These are phyloP conservation scores for Gambusia yucatana DNA, from an alignment of 2,797 vertebrate genomes.

Conservation along the genomic window DNA sequence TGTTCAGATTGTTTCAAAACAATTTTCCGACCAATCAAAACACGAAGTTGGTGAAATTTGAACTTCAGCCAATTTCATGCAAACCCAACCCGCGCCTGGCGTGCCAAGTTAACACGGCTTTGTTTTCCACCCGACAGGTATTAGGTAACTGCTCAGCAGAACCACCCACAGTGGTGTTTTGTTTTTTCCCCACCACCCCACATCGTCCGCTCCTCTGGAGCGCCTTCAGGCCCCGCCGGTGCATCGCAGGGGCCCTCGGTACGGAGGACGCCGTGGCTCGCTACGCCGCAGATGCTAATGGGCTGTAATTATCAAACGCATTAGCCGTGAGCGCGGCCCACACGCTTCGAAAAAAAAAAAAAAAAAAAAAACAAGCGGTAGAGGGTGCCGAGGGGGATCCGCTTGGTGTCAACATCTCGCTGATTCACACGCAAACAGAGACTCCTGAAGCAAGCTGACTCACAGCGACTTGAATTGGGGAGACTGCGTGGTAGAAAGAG, in stretches of 20 bases:
- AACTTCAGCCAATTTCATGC: conserved; percentile 18
- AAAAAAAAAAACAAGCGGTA: conserved; percentile 33
- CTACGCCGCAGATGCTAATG: conserved; percentile 65
- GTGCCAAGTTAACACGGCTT: conserved; percentile 38
- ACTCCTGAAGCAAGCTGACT: conserved; percentile 45
- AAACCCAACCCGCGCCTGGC: conserved; percentile 10
- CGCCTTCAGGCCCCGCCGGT: conserved; percentile 44
- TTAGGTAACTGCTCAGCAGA: conserved; percentile 61
- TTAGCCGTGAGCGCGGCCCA: conserved; percentile 71
- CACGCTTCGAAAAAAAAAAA: conserved; percentile 51
- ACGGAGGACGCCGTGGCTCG: conserved; percentile 32
- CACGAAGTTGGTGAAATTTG: background rate
- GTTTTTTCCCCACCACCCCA: conserved; percentile 22
- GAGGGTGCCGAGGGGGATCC: conserved; percentile 40
- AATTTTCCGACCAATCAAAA: background rate
- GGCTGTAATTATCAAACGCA: conserved; percentile 75
- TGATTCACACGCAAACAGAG: conserved; percentile 62
- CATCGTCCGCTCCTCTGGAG: conserved; percentile 52
- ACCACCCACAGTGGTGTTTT: conserved; percentile 54
- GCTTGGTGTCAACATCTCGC: conserved; percentile 63
- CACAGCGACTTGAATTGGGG: conserved; percentile 42
- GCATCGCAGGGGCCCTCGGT: conserved; percentile 27
- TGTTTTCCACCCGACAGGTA: conserved; percentile 58
- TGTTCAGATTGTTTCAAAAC: background rate
- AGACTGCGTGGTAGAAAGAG: conserved; percentile 30